phyloP scores from a whole-genome alignment of 2,888 invertebrate species.

The Pediacus dermestoides region DNA sequence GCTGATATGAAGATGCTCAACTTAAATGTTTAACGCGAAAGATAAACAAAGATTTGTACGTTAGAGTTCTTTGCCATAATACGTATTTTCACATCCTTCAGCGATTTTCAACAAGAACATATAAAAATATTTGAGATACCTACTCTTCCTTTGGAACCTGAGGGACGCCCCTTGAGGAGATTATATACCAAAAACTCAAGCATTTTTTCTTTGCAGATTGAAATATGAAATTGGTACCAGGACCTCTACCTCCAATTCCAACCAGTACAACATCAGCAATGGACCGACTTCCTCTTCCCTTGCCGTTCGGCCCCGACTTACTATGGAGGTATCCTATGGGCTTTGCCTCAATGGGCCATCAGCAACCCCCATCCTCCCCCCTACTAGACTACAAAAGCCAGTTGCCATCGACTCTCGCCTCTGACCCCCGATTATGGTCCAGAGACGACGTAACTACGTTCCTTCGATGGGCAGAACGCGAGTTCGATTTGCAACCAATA shows the following conservation, averaged over 20 bases:
- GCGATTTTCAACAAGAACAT: too few species aligned
- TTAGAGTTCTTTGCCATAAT: too few species aligned
- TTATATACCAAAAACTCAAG: background rate
- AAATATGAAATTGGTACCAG: conserved; percentile 56
- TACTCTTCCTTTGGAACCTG: too few species aligned
- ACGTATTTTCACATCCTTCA: too few species aligned
- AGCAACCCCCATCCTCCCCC: conserved; percentile 62
- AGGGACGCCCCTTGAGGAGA: too few species aligned
- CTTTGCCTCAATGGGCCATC: conserved; percentile 65
- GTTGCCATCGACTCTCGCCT: conserved; percentile 75
- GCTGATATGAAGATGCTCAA: too few species aligned
- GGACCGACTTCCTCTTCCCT: conserved; percentile 70
- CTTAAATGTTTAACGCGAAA: too few species aligned
- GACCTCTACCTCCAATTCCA: conserved; percentile 48
- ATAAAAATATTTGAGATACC: too few species aligned
- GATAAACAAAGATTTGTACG: too few species aligned
- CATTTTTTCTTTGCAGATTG: conserved; percentile 24
- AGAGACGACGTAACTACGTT: conserved; percentile 86
- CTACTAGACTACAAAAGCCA: conserved; percentile 83
- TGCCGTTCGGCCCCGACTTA: conserved; percentile 80
- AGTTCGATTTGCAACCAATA: conserved; percentile 87
- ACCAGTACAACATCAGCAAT: conserved; percentile 57
- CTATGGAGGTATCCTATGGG: conserved; percentile 84
- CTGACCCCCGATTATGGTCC: conserved; percentile 87
- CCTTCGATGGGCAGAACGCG: conserved; percentile 86